Base-by-base conservation (phyloP, 2,888 invertebrate species). In the Protonemura montana region DNA sequence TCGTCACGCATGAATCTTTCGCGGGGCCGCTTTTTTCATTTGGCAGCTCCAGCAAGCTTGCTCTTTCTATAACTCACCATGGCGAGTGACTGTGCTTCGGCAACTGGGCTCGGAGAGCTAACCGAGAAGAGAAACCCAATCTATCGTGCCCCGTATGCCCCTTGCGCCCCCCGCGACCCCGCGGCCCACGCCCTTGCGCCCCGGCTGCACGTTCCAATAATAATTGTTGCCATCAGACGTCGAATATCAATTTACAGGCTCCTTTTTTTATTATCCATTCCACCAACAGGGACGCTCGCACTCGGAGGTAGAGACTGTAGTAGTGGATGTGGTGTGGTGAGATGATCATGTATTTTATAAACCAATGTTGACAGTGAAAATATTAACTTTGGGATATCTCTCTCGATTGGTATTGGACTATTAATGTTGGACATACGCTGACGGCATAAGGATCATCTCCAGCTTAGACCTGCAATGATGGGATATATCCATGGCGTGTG, bases 1-100 rank as follows among this genome's bases (percentile, higher is more conserved):
- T 78, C 78, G 59, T 59, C 59, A 59, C 59, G 59, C 59, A 59
- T 59, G 59, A 59, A 59, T 59, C 59, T 59, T 59, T 59, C 59
- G 59, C 5, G 35, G 13, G 59, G 16, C 59, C 59, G 59, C 59
- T 59, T 59, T 35, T 59, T 59, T 59, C 59, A 59, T 59, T 59
- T 59, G 59, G 59, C 59, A 59, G 59, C 16, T 59, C 59, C 16
- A 21, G 59, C 13, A 59, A 59, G 59, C 59, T 10, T 2, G 59
- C 59, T 59, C 59, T 59, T 13, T 59, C 59, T 59, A 3, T 59
- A 59, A 13, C 59, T 59, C 59, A 21, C 16, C 59, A 59, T 10
- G 10, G 35, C 35, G 35, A 35, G 35, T 6, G 35, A 6, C 35
- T 35, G 35, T 3, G 35, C 35, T 35, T 10, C 35, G 35, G 35